A percentile compares a stretch with the other conserved stretches of the same genome.
Evolutionary conservation across 92 coral and sea anemone species (phyloP).

Genomic region (Nematostella vectensis): DNA sequence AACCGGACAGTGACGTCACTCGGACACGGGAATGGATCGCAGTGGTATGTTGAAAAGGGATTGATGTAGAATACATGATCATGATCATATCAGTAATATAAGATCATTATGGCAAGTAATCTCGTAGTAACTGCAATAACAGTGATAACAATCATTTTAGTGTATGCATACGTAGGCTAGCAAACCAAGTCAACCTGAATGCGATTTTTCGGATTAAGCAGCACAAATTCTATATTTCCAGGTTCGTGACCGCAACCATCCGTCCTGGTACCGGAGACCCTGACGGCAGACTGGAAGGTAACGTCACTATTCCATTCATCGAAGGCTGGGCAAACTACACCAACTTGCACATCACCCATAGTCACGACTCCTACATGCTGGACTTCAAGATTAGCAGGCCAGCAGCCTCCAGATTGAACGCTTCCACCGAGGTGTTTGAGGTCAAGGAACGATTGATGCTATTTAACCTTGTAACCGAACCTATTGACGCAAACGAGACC

Average conservation of each 20-base stretch:
- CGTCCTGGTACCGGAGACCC: slow-evolving; percentile 61
- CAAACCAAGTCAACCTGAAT: no score
- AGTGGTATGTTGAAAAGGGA: slow-evolving; percentile 35
- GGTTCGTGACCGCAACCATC: slow-evolving; percentile 69
- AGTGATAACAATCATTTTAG: no score
- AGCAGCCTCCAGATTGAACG: slow-evolving; percentile 30
- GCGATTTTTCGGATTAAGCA: no score
- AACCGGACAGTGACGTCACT: slow-evolving; percentile 45
- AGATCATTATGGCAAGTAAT: neutral
- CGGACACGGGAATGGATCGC: slow-evolving; percentile 42
- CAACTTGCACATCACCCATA: slow-evolving; percentile 58
- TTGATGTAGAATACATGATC: neutral
- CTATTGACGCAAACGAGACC: slow-evolving; percentile 60
- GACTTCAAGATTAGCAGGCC: slow-evolving; percentile 59
- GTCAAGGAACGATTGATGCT: slow-evolving; percentile 59
- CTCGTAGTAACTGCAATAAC: no score
- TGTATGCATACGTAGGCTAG: no score
- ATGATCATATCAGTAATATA: neutral
- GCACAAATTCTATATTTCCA: no score
- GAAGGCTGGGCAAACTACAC: slow-evolving; percentile 84
- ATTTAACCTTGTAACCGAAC: slow-evolving; percentile 41
- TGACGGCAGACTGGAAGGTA: slow-evolving; percentile 52
- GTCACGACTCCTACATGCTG: slow-evolving; percentile 35
- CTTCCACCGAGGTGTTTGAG: slow-evolving; percentile 32
- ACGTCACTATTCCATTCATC: slow-evolving; percentile 41